These are phyloP conservation scores for Fundulus diaphanus DNA, from an alignment of 2,797 vertebrate genomes.

Conservation along the genomic window DNA sequence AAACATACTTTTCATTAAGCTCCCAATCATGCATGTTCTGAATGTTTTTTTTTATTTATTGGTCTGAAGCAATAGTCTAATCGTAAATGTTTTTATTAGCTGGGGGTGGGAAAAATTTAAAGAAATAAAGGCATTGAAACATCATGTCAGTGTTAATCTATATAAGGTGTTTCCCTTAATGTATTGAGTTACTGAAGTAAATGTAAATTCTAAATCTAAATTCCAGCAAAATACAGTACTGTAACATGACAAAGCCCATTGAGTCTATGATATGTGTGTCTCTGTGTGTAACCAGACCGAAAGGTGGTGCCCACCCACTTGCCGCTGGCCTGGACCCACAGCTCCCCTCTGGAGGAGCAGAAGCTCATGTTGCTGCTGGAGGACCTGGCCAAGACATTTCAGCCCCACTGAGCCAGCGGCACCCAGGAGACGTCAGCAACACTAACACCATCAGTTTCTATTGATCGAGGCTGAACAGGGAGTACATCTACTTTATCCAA, in stretches of 20 bases:
- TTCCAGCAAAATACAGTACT: no score
- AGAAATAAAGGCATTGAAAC: no score
- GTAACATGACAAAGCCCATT: not conserved
- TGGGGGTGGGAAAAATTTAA: no score
- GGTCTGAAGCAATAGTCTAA: no score
- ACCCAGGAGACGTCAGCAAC: not conserved
- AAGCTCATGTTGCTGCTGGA: constrained; percentile 82
- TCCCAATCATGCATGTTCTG: no score
- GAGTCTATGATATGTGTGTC: not conserved
- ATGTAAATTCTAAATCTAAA: no score
- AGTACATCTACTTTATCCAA: constrained; percentile 1
- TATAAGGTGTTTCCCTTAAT: no score
- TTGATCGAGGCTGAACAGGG: constrained; percentile 22
- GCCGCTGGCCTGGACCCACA: constrained; percentile 84
- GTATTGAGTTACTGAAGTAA: no score
- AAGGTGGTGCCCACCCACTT: constrained; percentile 79
- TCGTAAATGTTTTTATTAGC: no score
- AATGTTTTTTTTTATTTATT: no score
- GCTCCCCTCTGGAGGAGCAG: constrained; percentile 81
- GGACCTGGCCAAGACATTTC: constrained; percentile 81
- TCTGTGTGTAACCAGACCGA: constrained; percentile 73
- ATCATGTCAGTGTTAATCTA: no score
- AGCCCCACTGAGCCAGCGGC: constrained; percentile 75
- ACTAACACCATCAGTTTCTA: constrained; percentile 37
- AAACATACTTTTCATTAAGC: no score